Evolutionary conservation across 2,888 invertebrate genomes (phyloP).

Genomic region (Andrena dorsata): DNA sequence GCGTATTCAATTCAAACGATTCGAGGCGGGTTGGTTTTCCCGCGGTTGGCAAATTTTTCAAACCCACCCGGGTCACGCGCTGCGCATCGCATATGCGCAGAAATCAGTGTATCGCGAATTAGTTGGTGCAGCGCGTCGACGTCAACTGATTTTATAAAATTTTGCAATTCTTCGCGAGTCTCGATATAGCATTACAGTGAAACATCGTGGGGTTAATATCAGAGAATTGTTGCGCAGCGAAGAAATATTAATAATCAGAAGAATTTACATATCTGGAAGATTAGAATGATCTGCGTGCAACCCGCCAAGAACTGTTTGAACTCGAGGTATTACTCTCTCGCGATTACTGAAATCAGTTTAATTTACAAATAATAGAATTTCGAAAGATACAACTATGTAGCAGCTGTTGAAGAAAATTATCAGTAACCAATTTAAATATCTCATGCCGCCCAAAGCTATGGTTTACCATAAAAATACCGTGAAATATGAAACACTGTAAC

Average conservation of each 20-base stretch:
- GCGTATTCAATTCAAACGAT: neutral
- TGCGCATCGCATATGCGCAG: slow-evolving; percentile 15
- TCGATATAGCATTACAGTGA: neutral
- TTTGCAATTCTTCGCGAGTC: neutral
- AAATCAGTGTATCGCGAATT: neutral
- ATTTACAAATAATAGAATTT: neutral
- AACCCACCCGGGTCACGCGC: neutral
- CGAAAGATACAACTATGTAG: neutral
- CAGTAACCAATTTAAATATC: neutral
- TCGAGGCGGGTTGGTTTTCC: neutral
- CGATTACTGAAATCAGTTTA: neutral
- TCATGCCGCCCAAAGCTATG: no score
- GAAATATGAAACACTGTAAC: neutral
- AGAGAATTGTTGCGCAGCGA: neutral
- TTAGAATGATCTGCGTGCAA: neutral
- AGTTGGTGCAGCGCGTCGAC: neutral
- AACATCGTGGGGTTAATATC: neutral
- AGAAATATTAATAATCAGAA: neutral
- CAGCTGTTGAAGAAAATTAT: neutral
- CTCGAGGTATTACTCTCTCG: neutral
- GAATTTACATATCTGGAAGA: neutral
- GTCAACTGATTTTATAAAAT: neutral
- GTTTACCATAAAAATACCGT: neutral
- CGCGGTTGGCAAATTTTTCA: neutral
- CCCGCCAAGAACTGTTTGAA: neutral